A percentile compares a stretch with the other conserved stretches of the same genome.
phyloP scores from a whole-genome alignment of 2,797 vertebrate genomes.

The Serranus cabrilla region DNA sequence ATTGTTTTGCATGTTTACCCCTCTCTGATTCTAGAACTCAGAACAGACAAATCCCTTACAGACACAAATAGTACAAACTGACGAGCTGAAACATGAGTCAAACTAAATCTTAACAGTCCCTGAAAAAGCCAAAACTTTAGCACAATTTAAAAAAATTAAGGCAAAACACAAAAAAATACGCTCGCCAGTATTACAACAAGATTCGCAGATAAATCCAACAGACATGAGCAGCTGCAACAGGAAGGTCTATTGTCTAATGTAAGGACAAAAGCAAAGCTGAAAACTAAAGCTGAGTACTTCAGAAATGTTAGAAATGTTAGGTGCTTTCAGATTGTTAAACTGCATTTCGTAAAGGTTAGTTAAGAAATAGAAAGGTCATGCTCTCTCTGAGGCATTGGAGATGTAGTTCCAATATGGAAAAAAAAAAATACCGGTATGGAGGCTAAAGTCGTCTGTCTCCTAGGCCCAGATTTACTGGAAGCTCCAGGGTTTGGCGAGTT shows the following conservation, averaged over 20 bases:
- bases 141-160: constrained; percentile 63
- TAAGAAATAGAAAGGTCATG: constrained; percentile 51
- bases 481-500: constrained; percentile 83
- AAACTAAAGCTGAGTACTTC: constrained; percentile 35
- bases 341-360: constrained; percentile 66
- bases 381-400: constrained; percentile 69
- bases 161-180: constrained; percentile 57
- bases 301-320: constrained; percentile 59
- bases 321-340: constrained; percentile 55
- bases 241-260: constrained; percentile 27
- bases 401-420: constrained; percentile 76
- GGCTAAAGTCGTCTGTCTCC: constrained; percentile 85
- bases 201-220: constrained; percentile 27
- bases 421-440: constrained; percentile 85
- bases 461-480: constrained; percentile 83
- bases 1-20: neutral
- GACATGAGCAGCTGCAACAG: constrained; percentile 21
- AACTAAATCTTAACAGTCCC: constrained; percentile 2
- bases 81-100: neutral
- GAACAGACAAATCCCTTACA: neutral
- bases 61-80: constrained; percentile 14
- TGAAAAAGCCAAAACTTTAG: constrained; percentile 13
- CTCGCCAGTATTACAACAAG: constrained; percentile 12
- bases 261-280: constrained; percentile 25
- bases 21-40: neutral